Base-by-base conservation (phyloP, 2,113 vertebrate species). In the Uria aalge region DNA sequence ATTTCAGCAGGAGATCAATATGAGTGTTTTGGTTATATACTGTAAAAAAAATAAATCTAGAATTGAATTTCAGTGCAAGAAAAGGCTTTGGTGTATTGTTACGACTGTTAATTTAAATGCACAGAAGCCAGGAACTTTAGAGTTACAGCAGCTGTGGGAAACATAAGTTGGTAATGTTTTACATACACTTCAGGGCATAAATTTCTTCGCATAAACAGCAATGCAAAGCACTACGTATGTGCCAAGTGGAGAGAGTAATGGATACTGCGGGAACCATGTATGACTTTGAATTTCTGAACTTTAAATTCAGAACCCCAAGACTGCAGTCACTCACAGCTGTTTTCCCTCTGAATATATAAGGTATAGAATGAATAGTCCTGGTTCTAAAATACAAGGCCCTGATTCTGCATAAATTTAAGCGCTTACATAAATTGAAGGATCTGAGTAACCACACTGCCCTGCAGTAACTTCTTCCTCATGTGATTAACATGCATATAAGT, bases 281-380 rank as follows among this genome's bases (percentile, higher is more conserved):
- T 96, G 88, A 96, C 87, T 96, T 95, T 71, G 78, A 94, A 94
- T 97, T 97, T 97, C 77, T 94, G 89, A 88, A 43, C 88, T 85
- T 87, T 22, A 92, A 90, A 88, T 93, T 92, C 74, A 86, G 73
- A 96, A 81, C 88, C 69, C 79, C 59, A 96, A 79, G 60, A 48
- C 48, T 94, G 57, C 53, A 56, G 27, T 95, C 57, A n/a, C 26
- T 88, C 57, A 64, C 87, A 85, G 67, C 75, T 94, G 57, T 71
- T 92, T 91, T 90, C 71, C 87, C 84, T 52, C 55, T 94, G 71
- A 82, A 34, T 92, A 45, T 73, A 19, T 63, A 62, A 85, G 55
- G 30, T 72, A 24, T 13, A 34, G 76, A 90, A 62, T 76, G 26
- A 95, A 34, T 82, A 1, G 0, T 79, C 41, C 45, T 88, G 2